Evolutionary conservation across 2,888 invertebrate genomes (phyloP).

Genomic region (Scaptomyza flava): DNA sequence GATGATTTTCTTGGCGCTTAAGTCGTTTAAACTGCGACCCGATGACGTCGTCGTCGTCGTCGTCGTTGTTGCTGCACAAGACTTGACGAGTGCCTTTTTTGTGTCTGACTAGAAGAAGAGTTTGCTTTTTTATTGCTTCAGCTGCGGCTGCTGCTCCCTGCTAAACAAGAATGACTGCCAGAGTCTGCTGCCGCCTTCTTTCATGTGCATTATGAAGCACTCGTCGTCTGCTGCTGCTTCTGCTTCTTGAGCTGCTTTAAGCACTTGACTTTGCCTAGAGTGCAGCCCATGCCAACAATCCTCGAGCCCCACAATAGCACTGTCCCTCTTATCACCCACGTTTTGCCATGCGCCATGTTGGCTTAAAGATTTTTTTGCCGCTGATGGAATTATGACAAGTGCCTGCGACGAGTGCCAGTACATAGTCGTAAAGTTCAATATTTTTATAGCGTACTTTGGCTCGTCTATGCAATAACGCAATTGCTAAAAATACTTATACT

Average conservation of each 20-base stretch:
- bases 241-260: conserved; percentile 77
- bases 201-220: conserved; percentile 78
- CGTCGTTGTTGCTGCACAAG: conserved; percentile 44
- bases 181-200: conserved; percentile 57
- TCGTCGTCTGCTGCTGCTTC: conserved; percentile 39
- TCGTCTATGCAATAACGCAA: conserved; percentile 31
- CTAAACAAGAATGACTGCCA: conserved; percentile 44
- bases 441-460: conserved; percentile 68
- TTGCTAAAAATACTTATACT: conserved; percentile 8
- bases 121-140: conserved; percentile 64
- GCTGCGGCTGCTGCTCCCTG: conserved; percentile 6
- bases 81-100: conserved; percentile 76
- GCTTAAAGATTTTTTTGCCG: conserved; percentile 72
- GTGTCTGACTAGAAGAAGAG: conserved; percentile 60
- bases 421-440: conserved; percentile 77
- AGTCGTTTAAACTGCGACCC: conserved; percentile 80
- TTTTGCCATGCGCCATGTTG: conserved; percentile 48
- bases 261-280: conserved; percentile 78
- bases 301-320: conserved; percentile 2
- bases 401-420: conserved; percentile 44
- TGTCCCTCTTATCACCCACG: background rate
- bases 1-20: conserved; percentile 81
- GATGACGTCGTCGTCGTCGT: conserved; percentile 54
- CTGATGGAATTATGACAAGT: conserved; percentile 75
- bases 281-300: conserved; percentile 47